Evolutionary conservation across 1,140 invertebrate species (phyloP).

Genomic region (Apis dorsata): DNA sequence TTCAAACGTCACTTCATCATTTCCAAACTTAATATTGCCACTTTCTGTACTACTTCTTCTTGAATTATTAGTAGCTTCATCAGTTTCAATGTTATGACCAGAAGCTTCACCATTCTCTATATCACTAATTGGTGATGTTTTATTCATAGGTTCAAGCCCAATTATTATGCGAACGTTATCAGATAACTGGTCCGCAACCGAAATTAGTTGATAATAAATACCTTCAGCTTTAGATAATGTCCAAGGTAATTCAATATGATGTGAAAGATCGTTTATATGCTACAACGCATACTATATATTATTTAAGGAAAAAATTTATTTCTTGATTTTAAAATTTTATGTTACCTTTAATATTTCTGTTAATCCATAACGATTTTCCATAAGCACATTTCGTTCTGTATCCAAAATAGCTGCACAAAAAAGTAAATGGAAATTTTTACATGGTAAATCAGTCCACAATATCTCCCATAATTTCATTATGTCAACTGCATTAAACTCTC

Average conservation of each 20-base stretch:
- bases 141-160: constrained; percentile 80
- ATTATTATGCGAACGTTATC: constrained; percentile 85
- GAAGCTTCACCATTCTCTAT: constrained; percentile 58
- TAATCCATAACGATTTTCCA: constrained; percentile 95
- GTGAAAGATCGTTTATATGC: constrained; percentile 96
- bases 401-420: constrained; percentile 95
- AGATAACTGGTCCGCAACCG: constrained; percentile 83
- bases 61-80: constrained; percentile 22
- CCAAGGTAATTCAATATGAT: constrained; percentile 89
- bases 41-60: constrained; percentile 57
- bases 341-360: constrained; percentile 96
- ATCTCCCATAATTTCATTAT: constrained; percentile 91
- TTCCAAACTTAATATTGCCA: constrained; percentile 69
- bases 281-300: constrained; percentile 77
- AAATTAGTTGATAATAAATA: constrained; percentile 91
- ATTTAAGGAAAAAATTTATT: constrained; percentile 9
- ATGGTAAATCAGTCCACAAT: constrained; percentile 94
- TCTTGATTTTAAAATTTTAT: constrained; percentile 9
- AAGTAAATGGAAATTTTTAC: constrained; percentile 96
- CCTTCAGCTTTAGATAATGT: constrained; percentile 92
- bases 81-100: constrained; percentile 18
- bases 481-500: constrained; percentile 88
- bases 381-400: constrained; percentile 90
- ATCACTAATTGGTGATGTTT: constrained; percentile 51
- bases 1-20: constrained; percentile 75